Evolutionary conservation across 1,140 invertebrate species (phyloP).

Genomic region (Liolophura sinensis): DNA sequence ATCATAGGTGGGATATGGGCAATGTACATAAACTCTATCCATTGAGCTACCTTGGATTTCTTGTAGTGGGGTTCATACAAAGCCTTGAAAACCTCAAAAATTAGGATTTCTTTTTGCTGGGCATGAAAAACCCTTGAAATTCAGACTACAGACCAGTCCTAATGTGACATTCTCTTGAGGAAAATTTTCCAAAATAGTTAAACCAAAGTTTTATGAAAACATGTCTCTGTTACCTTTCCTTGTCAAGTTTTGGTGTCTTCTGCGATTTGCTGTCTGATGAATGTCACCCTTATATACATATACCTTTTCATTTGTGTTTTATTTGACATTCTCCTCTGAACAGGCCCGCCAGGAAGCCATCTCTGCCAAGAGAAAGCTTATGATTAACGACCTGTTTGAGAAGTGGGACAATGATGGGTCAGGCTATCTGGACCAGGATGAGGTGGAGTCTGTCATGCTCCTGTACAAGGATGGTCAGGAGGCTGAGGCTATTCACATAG

Average conservation of each 20-base stretch:
- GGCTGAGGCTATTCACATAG: slow-evolving; percentile 41
- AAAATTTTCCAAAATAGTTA: no score
- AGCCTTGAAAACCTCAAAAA: no score
- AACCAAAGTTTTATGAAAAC: no score
- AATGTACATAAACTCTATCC: no score
- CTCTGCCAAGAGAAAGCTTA: slow-evolving; percentile 44
- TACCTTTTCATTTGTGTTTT: neutral
- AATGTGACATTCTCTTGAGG: no score
- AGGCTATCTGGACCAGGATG: slow-evolving; percentile 54
- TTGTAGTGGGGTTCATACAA: no score
- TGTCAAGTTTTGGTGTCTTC: neutral
- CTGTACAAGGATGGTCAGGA: slow-evolving; percentile 57
- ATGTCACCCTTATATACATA: neutral
- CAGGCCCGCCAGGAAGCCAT: slow-evolving; percentile 47
- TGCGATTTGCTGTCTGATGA: neutral
- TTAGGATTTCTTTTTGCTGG: no score
- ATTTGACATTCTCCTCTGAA: slow-evolving; percentile 3
- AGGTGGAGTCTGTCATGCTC: slow-evolving; percentile 47
- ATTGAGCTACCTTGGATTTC: no score
- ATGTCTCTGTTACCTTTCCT: neutral
- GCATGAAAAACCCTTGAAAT: no score
- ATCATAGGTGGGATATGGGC: no score
- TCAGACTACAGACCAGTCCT: no score
- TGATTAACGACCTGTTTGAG: slow-evolving; percentile 54
- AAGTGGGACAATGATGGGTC: slow-evolving; percentile 59